A percentile compares a stretch with the other conserved stretches of the same genome.
These are phyloP conservation scores for Conus canariensis DNA, from an alignment of 2,888 invertebrate genomes.

Conservation along the genomic window DNA sequence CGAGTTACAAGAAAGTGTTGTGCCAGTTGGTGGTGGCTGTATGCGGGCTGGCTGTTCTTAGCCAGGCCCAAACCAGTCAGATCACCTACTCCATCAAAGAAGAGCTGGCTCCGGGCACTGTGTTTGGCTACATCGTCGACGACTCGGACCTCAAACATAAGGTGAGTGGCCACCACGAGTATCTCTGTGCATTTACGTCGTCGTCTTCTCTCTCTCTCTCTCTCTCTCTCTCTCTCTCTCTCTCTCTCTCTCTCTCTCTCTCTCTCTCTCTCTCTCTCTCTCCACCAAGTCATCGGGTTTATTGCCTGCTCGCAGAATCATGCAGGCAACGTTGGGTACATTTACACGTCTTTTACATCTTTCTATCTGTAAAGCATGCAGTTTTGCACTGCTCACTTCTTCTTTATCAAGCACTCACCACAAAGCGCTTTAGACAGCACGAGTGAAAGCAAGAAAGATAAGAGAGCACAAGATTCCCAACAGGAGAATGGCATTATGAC, in stretches of 20 bases:
- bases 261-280: slow-evolving; percentile 19
- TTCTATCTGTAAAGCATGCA: too few species aligned
- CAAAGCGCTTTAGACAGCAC: too few species aligned
- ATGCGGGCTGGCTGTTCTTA: not conserved
- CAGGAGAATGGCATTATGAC: too few species aligned
- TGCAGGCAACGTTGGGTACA: too few species aligned
- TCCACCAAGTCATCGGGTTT: not conserved
- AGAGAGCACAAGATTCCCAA: too few species aligned
- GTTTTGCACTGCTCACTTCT: too few species aligned
- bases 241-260: slow-evolving; percentile 17
- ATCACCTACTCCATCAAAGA: slow-evolving; percentile 48
- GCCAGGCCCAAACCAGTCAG: slow-evolving; percentile 33
- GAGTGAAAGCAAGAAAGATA: too few species aligned
- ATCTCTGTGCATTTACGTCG: not conserved
- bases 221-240: slow-evolving; percentile 22
- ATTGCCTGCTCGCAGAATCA: too few species aligned
- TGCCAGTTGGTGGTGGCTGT: not conserved
- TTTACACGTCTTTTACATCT: too few species aligned
- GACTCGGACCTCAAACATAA: slow-evolving; percentile 43
- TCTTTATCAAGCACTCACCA: too few species aligned
- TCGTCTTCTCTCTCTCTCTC: not conserved
- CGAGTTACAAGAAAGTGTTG: not conserved
- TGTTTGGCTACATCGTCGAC: slow-evolving; percentile 42
- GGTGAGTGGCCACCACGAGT: slow-evolving; percentile 1
- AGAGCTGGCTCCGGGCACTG: slow-evolving; percentile 42